These are phyloP conservation scores for Tachypleus tridentatus DNA, from an alignment of 1,140 invertebrate genomes.

Conservation along the genomic window DNA sequence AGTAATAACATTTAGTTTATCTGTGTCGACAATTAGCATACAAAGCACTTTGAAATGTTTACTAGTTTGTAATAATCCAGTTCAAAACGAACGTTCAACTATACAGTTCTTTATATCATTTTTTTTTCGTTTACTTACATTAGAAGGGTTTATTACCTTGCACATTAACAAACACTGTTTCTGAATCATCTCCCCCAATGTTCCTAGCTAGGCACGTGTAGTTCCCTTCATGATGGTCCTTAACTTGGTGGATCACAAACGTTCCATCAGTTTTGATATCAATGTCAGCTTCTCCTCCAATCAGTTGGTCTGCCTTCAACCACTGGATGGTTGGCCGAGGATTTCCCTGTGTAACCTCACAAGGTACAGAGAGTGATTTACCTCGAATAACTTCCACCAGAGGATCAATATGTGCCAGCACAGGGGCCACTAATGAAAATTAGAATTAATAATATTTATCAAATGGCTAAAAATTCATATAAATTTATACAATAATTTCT, in stretches of 20 bases:
- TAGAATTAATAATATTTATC: no score
- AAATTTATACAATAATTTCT: no score
- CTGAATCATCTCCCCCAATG: slow-evolving; percentile 35
- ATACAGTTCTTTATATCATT: no score
- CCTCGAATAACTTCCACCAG: slow-evolving; percentile 7
- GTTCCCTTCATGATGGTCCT: slow-evolving; percentile 29
- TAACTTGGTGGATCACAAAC: slow-evolving; percentile 11
- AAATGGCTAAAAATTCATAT: no score
- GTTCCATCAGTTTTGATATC: slow-evolving; percentile 3
- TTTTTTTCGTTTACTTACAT: no score
- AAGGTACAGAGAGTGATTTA: slow-evolving; percentile 4
- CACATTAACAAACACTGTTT: slow-evolving; percentile 31
- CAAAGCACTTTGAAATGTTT: no score
- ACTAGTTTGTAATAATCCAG: no score
- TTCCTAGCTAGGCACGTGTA: slow-evolving; percentile 37
- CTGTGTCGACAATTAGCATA: no score
- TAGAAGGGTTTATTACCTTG: slow-evolving; percentile 28
- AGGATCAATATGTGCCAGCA: slow-evolving; percentile 8
- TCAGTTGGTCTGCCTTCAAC: not conserved
- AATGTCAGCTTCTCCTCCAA: not conserved
- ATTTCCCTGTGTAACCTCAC: slow-evolving; percentile 8
- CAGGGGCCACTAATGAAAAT: slow-evolving; percentile 4
- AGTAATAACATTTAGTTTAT: no score
- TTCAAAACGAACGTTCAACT: no score
- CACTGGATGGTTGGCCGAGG: slow-evolving; percentile 7